These are phyloP conservation scores for Nemotelus nigrinus DNA, from an alignment of 2,888 invertebrate genomes.

Conservation along the genomic window DNA sequence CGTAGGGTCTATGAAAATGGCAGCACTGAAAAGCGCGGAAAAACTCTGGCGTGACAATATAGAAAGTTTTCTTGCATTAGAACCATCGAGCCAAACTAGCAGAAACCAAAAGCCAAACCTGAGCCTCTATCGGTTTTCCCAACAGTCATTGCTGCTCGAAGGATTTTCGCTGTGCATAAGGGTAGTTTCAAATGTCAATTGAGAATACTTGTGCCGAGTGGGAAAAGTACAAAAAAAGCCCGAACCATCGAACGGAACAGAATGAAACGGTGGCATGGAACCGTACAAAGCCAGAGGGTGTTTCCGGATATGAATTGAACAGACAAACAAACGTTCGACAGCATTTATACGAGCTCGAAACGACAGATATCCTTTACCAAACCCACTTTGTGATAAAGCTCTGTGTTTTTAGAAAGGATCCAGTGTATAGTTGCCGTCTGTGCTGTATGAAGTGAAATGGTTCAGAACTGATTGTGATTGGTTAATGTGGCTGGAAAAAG, in stretches of 20 bases:
- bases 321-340: too few relatives aligned
- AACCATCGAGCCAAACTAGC: neutral
- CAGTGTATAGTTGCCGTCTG: too few relatives aligned
- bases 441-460: neutral
- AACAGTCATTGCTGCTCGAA: neutral
- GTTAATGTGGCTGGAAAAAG: neutral
- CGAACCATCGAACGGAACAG: too few relatives aligned
- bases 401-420: too few relatives aligned
- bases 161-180: neutral
- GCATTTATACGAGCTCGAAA: too few relatives aligned
- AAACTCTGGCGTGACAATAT: neutral
- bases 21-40: too few relatives aligned
- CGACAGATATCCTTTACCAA: too few relatives aligned
- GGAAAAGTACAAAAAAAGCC: neutral
- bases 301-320: too few relatives aligned
- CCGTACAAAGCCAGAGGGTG: too few relatives aligned
- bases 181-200: neutral
- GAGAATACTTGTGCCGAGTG: neutral
- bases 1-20: too few relatives aligned
- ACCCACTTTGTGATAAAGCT: too few relatives aligned
- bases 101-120: neutral
- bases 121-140: neutral
- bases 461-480: neutral
- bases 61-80: neutral
- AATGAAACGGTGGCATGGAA: too few relatives aligned